Percentiles rank a stretch among this genome's conserved stretches.
phyloP scores from a whole-genome alignment of 1,140 invertebrate species.

The Apis cerana region DNA sequence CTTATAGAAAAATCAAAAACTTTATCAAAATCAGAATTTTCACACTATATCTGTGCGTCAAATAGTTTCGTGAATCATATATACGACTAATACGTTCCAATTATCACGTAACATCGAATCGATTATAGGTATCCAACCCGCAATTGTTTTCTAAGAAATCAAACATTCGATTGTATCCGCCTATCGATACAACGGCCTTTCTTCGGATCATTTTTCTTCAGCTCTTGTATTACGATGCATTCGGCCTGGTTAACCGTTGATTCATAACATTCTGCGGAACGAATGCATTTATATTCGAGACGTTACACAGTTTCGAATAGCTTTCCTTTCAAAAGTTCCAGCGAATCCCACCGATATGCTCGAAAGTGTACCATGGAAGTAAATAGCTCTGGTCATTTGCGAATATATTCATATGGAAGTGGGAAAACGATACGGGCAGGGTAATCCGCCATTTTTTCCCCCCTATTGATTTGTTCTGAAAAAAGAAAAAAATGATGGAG shows the following conservation, averaged over 20 bases:
- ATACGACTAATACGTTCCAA: background rate
- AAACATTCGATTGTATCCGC: background rate
- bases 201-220: conserved; percentile 27
- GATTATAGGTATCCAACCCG: too few species aligned
- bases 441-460: background rate
- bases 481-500: conserved; percentile 10
- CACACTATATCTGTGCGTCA: too few species aligned
- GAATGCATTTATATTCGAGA: conserved; percentile 39
- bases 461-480: conserved; percentile 1
- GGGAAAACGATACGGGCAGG: conserved; percentile 37
- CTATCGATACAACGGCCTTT: conserved; percentile 8
- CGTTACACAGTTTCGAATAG: conserved; percentile 28
- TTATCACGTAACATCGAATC: conserved; percentile 27
- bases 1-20: too few species aligned
- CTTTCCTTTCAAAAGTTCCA: conserved; percentile 46
- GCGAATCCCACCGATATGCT: background rate
- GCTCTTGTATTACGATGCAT: background rate
- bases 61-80: too few species aligned
- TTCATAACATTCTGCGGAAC: conserved; percentile 37
- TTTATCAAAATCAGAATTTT: too few species aligned
- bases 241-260: conserved; percentile 19
- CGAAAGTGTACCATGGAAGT: background rate
- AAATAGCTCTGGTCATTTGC: conserved; percentile 47
- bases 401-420: conserved; percentile 18
- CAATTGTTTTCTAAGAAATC: conserved; percentile 6